Conservation (phyloP, 2,113 vertebrate genomes). For the Lagopus muta region DNA sequence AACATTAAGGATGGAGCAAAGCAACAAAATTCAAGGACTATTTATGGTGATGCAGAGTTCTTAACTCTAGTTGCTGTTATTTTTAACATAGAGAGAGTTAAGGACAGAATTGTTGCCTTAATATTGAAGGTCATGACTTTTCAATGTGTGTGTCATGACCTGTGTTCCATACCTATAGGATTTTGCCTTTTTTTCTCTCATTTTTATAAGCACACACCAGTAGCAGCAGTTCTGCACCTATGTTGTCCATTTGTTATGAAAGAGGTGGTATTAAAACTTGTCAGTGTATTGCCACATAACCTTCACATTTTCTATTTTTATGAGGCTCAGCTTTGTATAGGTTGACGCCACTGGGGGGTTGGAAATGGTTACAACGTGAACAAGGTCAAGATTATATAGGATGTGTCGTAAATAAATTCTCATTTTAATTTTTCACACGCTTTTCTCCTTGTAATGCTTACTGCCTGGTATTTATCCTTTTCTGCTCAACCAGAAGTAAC, state of each 20-base stretch:
- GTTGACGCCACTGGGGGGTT: background rate
- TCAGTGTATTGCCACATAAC: constrained; percentile 42
- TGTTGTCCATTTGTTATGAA: constrained; percentile 2
- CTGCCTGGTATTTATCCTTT: background rate
- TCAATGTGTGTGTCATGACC: constrained; percentile 15
- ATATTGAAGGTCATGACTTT: constrained; percentile 54
- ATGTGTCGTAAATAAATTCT: background rate
- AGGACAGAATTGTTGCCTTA: constrained; percentile 59
- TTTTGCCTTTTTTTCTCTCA: background rate
- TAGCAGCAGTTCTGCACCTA: constrained; percentile 15
- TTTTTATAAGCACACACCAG: background rate
- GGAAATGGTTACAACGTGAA: constrained; percentile 19
- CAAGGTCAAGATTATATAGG: background rate
- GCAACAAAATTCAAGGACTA: constrained; percentile 8
- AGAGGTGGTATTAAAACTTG: constrained; percentile 37
- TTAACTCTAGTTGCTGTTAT: background rate
- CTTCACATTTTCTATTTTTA: constrained; percentile 31
- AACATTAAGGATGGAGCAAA: background rate
- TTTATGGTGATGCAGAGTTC: background rate
- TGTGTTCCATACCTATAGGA: constrained; percentile 1
- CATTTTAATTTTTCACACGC: background rate
- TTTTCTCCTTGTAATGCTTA: constrained; percentile 8
- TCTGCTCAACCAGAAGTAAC: background rate
- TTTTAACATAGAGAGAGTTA: constrained; percentile 16
- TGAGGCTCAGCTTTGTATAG: constrained; percentile 1